These are phyloP conservation scores for Bilobella aurantiaca DNA, from an alignment of 1,140 invertebrate species.

Conservation along the genomic window DNA sequence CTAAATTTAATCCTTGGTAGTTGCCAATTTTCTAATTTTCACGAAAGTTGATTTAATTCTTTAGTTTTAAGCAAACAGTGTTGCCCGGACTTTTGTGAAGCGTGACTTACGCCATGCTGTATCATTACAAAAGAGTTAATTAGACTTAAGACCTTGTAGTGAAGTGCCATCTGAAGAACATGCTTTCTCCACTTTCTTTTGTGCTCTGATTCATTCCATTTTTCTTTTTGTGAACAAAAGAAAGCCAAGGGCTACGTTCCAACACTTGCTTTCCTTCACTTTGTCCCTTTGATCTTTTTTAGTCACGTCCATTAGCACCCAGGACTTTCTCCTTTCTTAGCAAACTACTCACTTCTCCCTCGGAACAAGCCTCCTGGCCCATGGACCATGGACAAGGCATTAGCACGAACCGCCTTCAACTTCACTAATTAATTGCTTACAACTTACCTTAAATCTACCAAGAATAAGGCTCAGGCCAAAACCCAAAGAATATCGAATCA, in stretches of 20 bases:
- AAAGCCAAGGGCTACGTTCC: constrained; percentile 4
- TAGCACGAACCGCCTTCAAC: too few species aligned
- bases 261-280: neutral
- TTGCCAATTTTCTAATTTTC: too few species aligned
- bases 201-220: constrained; percentile 8
- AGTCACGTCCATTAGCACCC: constrained; percentile 4
- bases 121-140: too few species aligned
- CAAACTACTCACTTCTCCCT: neutral
- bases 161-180: too few species aligned
- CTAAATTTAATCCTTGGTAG: too few species aligned
- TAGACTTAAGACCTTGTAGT: too few species aligned
- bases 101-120: too few species aligned
- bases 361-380: neutral
- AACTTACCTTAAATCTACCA: neutral
- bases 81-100: too few species aligned
- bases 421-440: neutral
- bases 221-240: constrained; percentile 3
- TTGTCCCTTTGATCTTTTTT: constrained; percentile 8
- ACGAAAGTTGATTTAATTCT: too few species aligned
- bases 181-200: neutral
- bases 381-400: neutral
- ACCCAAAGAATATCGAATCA: neutral
- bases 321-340: neutral
- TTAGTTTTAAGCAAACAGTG: too few species aligned
- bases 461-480: neutral